These are phyloP conservation scores for Fragum whitleyi DNA, from an alignment of 2,888 invertebrate genomes.

Conservation along the genomic window DNA sequence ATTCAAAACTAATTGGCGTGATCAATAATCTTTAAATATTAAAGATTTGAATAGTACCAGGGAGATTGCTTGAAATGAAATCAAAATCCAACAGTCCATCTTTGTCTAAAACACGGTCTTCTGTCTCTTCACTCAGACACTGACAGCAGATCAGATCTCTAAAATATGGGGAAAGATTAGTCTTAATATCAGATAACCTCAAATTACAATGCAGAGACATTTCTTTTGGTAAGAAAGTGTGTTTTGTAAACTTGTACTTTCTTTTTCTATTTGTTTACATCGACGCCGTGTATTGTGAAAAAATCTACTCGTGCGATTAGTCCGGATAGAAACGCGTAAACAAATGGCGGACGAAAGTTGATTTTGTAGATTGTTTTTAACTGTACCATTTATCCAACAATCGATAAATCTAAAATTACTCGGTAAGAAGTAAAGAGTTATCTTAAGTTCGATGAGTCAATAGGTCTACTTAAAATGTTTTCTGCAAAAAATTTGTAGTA, in stretches of 20 bases:
- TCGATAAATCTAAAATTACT: too few relatives aligned
- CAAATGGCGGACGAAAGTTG: conserved; percentile 20
- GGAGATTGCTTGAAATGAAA: conserved; percentile 37
- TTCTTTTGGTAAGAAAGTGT: background rate
- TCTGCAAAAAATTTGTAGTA: too few relatives aligned
- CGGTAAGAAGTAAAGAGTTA: too few relatives aligned
- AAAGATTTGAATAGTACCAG: conserved; percentile 26
- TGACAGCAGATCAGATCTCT: conserved; percentile 28
- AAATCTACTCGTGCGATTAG: background rate
- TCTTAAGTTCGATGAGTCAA: too few relatives aligned
- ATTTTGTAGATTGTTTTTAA: background rate
- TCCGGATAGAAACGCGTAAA: conserved; percentile 25
- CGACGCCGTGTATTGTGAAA: background rate
- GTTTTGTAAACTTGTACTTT: background rate
- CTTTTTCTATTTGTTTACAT: background rate
- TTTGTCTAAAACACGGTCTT: conserved; percentile 23
- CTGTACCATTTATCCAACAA: too few relatives aligned
- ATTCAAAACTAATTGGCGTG: too few relatives aligned
- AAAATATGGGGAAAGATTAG: conserved; percentile 38
- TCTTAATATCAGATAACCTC: background rate
- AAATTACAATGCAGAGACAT: background rate
- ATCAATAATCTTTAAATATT: too few relatives aligned
- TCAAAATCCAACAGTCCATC: conserved; percentile 41
- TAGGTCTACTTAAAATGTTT: too few relatives aligned
- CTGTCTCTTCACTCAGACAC: conserved; percentile 19